phyloP scores from a whole-genome alignment of 2,888 invertebrate genomes.

The Sinelater perroti region DNA sequence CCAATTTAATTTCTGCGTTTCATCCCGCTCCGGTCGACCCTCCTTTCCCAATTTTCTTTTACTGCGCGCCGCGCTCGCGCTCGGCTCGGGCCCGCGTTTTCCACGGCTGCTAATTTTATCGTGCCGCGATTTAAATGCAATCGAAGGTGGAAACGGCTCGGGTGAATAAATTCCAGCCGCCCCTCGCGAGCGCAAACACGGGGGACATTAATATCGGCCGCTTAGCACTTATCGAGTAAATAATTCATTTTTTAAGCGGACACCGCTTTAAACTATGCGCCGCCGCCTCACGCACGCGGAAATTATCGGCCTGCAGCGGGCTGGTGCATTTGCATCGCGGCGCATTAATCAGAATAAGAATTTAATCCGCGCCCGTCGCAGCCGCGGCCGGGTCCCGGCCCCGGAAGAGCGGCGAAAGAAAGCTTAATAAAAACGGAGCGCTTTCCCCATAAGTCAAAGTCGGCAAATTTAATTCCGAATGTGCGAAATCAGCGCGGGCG shows the following conservation, averaged over 20 bases:
- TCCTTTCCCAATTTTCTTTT: constrained; percentile 29
- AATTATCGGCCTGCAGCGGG: neutral
- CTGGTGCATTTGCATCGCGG: constrained; percentile 7
- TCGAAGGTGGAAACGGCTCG: too few species aligned
- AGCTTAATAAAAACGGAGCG: constrained; percentile 21
- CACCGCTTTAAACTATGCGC: constrained; percentile 25
- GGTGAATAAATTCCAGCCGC: constrained; percentile 7
- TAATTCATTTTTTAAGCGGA: constrained; percentile 27
- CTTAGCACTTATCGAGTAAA: constrained; percentile 21
- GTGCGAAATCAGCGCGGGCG: constrained; percentile 28
- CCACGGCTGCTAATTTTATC: too few species aligned
- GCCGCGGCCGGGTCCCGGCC: neutral
- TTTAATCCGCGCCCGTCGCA: neutral
- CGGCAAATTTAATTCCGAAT: constrained; percentile 24
- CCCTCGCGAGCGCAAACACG: constrained; percentile 19
- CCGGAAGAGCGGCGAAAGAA: neutral
- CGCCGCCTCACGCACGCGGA: constrained; percentile 24
- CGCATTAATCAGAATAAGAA: constrained; percentile 17
- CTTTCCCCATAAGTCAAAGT: constrained; percentile 24
- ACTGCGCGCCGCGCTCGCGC: constrained; percentile 17
- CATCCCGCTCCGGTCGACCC: constrained; percentile 14
- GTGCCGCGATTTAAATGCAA: constrained; percentile 1
- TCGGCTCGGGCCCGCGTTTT: constrained; percentile 18
- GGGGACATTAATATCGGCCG: constrained; percentile 13
- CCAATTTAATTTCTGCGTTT: constrained; percentile 37